Conservation (phyloP, 2,113 vertebrate genomes). For the Sinosuthora webbiana region DNA sequence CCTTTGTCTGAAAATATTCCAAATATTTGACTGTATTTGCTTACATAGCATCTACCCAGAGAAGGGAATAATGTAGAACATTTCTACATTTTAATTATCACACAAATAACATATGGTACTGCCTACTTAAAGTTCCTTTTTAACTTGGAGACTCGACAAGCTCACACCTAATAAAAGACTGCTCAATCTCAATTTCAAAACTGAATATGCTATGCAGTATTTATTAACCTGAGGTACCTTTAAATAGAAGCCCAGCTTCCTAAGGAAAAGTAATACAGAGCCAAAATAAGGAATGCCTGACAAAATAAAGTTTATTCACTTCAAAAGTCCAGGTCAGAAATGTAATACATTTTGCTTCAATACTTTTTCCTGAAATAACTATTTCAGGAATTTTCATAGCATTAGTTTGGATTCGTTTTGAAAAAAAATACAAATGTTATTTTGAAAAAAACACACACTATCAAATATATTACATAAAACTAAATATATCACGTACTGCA, state of each 20-base stretch:
- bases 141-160: not conserved
- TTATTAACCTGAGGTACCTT: not conserved
- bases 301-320: not conserved
- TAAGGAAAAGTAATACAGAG: not conserved
- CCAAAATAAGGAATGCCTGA: not conserved
- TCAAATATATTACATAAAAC: not conserved
- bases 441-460: not conserved
- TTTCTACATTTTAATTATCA: slow-evolving; percentile 25
- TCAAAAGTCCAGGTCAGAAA: not conserved
- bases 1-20: not conserved
- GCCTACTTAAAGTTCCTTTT: slow-evolving; percentile 2
- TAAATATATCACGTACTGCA: not conserved
- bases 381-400: not conserved
- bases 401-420: not conserved
- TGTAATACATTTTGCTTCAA: not conserved
- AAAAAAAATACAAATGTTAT: not conserved
- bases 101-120: slow-evolving; percentile 19
- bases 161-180: slow-evolving; percentile 17
- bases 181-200: not conserved
- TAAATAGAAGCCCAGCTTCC: not conserved
- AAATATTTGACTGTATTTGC: slow-evolving; percentile 16
- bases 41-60: not conserved
- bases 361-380: not conserved
- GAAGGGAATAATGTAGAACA: not conserved
- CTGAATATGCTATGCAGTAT: not conserved